Evolutionary conservation across 2,113 vertebrate genomes (phyloP).

Genomic region (Octodon degus): DNA sequence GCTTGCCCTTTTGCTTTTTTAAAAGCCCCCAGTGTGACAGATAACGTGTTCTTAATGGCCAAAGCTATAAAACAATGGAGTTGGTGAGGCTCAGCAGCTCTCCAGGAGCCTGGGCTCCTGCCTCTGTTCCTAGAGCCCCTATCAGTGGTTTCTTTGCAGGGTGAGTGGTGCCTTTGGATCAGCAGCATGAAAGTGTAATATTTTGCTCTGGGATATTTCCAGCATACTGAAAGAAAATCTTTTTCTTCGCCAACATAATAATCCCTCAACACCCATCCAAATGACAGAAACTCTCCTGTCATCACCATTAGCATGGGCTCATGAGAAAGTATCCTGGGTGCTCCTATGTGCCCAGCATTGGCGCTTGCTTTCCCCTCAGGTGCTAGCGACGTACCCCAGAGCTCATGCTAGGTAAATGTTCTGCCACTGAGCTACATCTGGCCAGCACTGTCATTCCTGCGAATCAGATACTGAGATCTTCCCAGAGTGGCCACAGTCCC

Average conservation of each 20-base stretch:
- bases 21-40: neutral
- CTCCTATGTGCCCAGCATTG: neutral
- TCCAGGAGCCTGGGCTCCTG: neutral
- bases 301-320: neutral
- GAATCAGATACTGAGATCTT: neutral
- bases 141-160: neutral
- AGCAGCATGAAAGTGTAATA: neutral
- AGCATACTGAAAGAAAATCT: neutral
- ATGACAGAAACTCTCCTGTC: neutral
- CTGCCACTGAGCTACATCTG: neutral
- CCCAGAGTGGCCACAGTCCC: neutral
- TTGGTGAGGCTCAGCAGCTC: neutral
- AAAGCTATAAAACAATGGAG: neutral
- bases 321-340: neutral
- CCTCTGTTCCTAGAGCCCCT: constrained; percentile 31
- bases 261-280: neutral
- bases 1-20: constrained; percentile 17
- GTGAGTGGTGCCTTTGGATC: neutral
- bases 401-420: no score
- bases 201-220: constrained; percentile 56
- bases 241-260: neutral
- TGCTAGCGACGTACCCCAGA: neutral
- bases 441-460: neutral
- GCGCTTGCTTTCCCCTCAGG: neutral
- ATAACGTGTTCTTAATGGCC: neutral